phyloP scores from a whole-genome alignment of 2,113 vertebrate species.

The Felis catus region DNA sequence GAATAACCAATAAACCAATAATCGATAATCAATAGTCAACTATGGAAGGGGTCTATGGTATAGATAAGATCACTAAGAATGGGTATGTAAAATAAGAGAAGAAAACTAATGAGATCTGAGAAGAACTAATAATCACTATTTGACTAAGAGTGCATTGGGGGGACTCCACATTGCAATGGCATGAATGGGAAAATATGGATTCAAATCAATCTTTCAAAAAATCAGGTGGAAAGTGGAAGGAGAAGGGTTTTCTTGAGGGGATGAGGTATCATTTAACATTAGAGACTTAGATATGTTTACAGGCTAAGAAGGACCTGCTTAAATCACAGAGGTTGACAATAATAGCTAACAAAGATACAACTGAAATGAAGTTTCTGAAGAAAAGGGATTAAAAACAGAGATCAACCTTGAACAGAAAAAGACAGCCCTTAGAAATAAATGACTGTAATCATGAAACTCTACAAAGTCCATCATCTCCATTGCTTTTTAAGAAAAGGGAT shows the following conservation, averaged over 20 bases:
- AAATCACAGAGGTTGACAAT: neutral
- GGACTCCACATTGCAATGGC: neutral
- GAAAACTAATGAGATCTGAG: neutral
- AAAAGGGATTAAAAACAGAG: neutral
- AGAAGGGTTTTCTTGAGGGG: neutral
- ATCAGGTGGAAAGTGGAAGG: neutral
- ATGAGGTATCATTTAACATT: neutral
- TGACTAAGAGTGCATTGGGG: neutral
- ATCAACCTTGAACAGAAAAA: neutral
- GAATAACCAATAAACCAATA: neutral
- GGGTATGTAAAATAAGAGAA: neutral
- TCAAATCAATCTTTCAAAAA: neutral
- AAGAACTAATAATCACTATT: neutral
- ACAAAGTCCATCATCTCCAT: neutral
- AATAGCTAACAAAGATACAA: neutral
- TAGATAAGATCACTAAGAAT: neutral
- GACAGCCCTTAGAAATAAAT: neutral
- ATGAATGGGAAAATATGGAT: neutral
- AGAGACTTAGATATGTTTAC: neutral
- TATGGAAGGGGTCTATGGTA: neutral
- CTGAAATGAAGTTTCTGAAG: constrained; percentile 25
- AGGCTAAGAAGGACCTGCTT: neutral
- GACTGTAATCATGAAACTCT: neutral
- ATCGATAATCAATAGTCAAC: neutral
- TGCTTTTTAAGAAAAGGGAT: neutral